Percentiles rank a stretch among this genome's conserved stretches.
These are phyloP conservation scores for Pagetopsis macropterus DNA, from an alignment of 2,797 vertebrate genomes.

Conservation along the genomic window DNA sequence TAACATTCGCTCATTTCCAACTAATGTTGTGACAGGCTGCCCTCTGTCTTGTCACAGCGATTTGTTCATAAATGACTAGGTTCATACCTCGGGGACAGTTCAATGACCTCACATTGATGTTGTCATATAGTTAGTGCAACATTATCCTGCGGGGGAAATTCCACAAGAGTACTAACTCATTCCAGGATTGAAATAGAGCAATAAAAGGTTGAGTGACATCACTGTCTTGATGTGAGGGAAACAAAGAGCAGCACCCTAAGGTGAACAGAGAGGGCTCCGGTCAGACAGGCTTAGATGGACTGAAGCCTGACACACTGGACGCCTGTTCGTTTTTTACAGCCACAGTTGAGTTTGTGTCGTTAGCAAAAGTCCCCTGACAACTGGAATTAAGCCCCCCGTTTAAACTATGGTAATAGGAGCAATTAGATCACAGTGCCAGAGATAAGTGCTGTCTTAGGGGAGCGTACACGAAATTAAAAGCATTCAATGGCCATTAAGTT, in stretches of 20 bases:
- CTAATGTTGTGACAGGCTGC: conserved; percentile 36
- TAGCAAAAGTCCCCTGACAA: neutral
- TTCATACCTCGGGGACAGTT: conserved; percentile 40
- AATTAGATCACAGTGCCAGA: neutral
- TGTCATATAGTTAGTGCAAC: conserved; percentile 44
- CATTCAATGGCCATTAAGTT: neutral
- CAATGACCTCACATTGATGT: conserved; percentile 45
- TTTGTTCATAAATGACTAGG: conserved; percentile 49
- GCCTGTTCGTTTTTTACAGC: conserved; percentile 17
- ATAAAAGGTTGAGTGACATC: conserved; percentile 66
- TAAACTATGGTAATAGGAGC: neutral
- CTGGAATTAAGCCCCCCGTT: conserved; percentile 1
- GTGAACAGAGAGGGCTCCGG: conserved; percentile 44
- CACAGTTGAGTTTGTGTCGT: conserved; percentile 2
- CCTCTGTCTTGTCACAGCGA: conserved; percentile 42
- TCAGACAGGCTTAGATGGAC: conserved; percentile 30
- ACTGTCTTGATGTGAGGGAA: conserved; percentile 38
- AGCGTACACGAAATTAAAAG: neutral
- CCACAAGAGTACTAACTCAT: conserved; percentile 46
- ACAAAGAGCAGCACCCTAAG: conserved; percentile 46
- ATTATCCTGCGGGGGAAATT: conserved; percentile 51
- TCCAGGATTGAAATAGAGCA: conserved; percentile 45
- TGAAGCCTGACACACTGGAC: conserved; percentile 25
- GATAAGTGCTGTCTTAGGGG: neutral
- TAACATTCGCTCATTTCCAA: conserved; percentile 20